Base-by-base conservation (phyloP, 2,113 vertebrate genomes). In the Oryzias javanicus region DNA sequence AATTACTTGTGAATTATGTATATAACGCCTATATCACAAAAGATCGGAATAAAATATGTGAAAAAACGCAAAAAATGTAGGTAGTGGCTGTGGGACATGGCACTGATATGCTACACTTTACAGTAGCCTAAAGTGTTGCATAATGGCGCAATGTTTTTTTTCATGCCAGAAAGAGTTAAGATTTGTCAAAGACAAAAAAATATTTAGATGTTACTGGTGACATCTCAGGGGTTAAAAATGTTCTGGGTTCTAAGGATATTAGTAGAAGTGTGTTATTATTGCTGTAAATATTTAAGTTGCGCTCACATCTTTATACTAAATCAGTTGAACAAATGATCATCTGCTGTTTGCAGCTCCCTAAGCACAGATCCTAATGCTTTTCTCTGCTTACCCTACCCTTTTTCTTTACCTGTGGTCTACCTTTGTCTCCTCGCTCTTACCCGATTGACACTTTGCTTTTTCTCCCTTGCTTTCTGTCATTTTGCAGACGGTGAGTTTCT, bases 361-460 rank as follows among this genome's bases (percentile, higher is more conserved):
- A 78, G 77, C 77, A 73, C 63, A 76, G 74, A 69, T 72, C 29
- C 78, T 64, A 76, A 54, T 15, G 40, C 75, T 80, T 19, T 40
- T 27, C 8, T 53, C 35, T 17, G 6, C 29, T 25, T 27, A 13
- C 42, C 14, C 27, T 15, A 14, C 17, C 35, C 12, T 22, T 41
- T 42, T 51, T 44, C n/a, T 62, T 64, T 74, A 50, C 53, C 57
- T 79, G 16, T 78, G 46, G 55, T 71, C 73, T 88, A 78, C 85
- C 70, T 88, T 55, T 78, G 59, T 78, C 67, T 76, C 58, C 75
- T 77, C 78, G 64, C 88, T 89, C 83, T 91, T 68, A 77, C 71
- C 90, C 89, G 89, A 91, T 91, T 94, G 91, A 94, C 92, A 91
- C 89, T 93, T 91, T 94, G 91, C 94, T 93, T 94, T 91, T 82